These are phyloP conservation scores for Trissolcus japonicus DNA, from an alignment of 2,888 invertebrate genomes.

Conservation along the genomic window DNA sequence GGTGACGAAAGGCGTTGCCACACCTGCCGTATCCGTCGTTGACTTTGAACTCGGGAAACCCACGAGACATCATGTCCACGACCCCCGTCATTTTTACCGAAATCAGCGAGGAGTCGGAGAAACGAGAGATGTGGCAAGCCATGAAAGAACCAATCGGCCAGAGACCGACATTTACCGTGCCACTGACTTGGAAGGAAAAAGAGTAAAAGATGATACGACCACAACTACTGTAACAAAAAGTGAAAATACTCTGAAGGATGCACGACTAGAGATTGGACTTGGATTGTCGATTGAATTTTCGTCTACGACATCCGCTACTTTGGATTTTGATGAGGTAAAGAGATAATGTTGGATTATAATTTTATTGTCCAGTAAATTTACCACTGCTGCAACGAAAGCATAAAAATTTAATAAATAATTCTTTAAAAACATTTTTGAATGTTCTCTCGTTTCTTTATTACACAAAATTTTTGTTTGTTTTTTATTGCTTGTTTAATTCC, in stretches of 20 bases:
- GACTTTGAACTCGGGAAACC: slow-evolving; percentile 33
- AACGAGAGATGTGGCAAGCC: slow-evolving; percentile 77
- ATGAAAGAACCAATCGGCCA: slow-evolving; percentile 56
- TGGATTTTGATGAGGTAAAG: slow-evolving; percentile 36
- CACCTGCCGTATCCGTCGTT: slow-evolving; percentile 40
- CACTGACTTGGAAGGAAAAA: slow-evolving; percentile 65
- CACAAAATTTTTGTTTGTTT: no score
- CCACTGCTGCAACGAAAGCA: neutral
- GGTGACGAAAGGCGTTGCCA: slow-evolving; percentile 14
- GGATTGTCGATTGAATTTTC: slow-evolving; percentile 41
- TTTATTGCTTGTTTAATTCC: no score
- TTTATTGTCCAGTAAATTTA: slow-evolving; percentile 10
- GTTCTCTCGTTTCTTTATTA: no score
- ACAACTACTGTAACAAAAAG: slow-evolving; percentile 34
- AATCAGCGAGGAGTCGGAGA: slow-evolving; percentile 52
- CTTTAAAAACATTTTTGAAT: no score
- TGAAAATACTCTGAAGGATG: slow-evolving; percentile 39
- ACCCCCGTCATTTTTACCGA: slow-evolving; percentile 51
- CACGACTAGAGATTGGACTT: slow-evolving; percentile 26
- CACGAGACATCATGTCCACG: slow-evolving; percentile 37
- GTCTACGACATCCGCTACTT: slow-evolving; percentile 43
- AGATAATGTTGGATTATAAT: slow-evolving; percentile 26
- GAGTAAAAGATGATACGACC: slow-evolving; percentile 56
- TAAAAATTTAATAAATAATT: no score
- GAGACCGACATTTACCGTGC: slow-evolving; percentile 62